Evolutionary conservation across 1,140 invertebrate genomes (phyloP).

Genomic region (Drosophila serrata): DNA sequence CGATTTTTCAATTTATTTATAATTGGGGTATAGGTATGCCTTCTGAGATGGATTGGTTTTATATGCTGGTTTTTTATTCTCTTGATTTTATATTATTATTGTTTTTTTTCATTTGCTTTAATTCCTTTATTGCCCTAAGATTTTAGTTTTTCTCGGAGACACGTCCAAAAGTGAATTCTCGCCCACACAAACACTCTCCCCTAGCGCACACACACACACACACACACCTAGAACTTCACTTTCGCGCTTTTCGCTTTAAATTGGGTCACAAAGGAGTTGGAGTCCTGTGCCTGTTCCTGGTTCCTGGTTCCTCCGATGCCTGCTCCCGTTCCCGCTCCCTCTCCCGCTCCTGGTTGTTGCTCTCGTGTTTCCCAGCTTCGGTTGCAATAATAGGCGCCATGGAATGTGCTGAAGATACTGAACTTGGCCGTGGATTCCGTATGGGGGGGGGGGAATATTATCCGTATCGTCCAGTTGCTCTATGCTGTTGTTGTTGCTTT

Average conservation of each 20-base stretch:
- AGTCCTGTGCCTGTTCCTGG: constrained; percentile 24
- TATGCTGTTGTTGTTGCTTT: constrained; percentile 15
- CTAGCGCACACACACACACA: neutral
- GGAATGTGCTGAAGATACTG: constrained; percentile 81
- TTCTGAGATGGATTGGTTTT: neutral
- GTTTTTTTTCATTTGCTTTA: neutral
- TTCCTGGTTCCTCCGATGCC: constrained; percentile 2
- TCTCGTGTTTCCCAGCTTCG: constrained; percentile 6
- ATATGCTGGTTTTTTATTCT: neutral
- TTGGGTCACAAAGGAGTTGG: constrained; percentile 64
- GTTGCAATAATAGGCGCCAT: constrained; percentile 66
- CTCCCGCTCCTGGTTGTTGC: neutral
- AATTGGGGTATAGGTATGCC: too few species aligned
- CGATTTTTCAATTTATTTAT: neutral
- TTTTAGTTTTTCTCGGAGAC: neutral
- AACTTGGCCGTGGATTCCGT: constrained; percentile 72
- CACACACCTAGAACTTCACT: constrained; percentile 46
- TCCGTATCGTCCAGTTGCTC: constrained; percentile 12
- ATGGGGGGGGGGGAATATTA: constrained; percentile 28
- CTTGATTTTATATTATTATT: too few species aligned
- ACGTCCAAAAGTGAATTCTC: neutral
- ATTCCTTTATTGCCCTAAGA: neutral
- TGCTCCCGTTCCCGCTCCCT: constrained; percentile 14
- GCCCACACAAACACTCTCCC: neutral
- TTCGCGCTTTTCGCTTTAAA: constrained; percentile 59